Conservation (phyloP, 2,888 invertebrate genomes). For the Copidosoma aretas region DNA sequence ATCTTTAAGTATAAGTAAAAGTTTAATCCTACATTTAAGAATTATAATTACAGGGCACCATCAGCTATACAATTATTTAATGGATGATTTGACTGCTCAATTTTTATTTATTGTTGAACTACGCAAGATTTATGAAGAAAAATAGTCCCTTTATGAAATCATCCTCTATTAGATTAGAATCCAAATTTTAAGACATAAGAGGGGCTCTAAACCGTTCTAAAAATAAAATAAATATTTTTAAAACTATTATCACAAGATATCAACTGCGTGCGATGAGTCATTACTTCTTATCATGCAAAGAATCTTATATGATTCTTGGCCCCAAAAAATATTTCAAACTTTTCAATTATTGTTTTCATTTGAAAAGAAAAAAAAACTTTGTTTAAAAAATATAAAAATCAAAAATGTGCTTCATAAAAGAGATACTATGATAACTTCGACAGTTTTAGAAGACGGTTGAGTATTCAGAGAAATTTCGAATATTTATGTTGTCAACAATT, state of each 20-base stretch:
- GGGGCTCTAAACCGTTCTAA: neutral
- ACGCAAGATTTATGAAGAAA: neutral
- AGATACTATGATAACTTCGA: neutral
- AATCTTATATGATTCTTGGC: neutral
- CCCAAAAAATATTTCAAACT: neutral
- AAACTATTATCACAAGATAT: neutral
- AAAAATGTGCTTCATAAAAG: neutral
- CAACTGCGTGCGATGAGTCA: neutral
- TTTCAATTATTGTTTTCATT: neutral
- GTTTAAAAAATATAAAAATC: neutral
- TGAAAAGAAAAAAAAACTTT: neutral
- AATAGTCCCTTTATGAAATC: slow-evolving; percentile 5
- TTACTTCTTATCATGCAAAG: neutral
- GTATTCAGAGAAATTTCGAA: neutral
- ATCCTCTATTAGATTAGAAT: slow-evolving; percentile 9
- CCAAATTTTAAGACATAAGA: neutral
- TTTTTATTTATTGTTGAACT: slow-evolving; percentile 12
- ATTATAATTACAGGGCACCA: slow-evolving; percentile 5
- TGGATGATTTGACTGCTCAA: neutral
- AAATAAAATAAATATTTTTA: neutral
- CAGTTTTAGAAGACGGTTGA: neutral
- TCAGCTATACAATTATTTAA: neutral
- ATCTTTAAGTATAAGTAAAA: neutral
- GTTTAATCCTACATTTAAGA: neutral
- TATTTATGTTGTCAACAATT: neutral